Base-by-base conservation (phyloP, 2,797 vertebrate species). In the Amphiprion clarkii region DNA sequence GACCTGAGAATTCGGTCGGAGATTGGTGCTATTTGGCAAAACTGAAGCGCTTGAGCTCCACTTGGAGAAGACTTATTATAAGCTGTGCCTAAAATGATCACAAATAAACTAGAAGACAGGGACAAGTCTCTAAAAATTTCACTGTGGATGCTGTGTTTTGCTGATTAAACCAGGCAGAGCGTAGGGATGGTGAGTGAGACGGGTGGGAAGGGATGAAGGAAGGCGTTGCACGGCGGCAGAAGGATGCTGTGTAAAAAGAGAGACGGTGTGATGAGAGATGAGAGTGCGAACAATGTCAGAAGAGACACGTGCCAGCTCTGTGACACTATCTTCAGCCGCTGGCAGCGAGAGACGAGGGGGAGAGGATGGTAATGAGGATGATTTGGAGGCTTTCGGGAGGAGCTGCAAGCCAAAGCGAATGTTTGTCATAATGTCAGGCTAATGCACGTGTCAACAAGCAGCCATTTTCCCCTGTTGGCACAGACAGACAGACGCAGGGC, bases 361-460 rank as follows among this genome's bases (percentile, higher is more conserved):
- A 52, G 54, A 40, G 42, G 29, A 49, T 51, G 71, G 36, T 84
- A 83, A 85, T 75, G 74, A 83, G 77, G 62, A 81, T 67, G 74
- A 84, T 79, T 66, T 60, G 40, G 58, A 67, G 36, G 71, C 59
- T 66, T 78, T 69, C 54, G 57, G 65, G 70, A 71, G 55, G 44
- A 59, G 51, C 67, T 54, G 53, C 9, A 33, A 70, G 75, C 67
- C 72, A 74, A 59, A 66, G 60, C 23, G 73, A 48, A 44, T 65
- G 78, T 87, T 87, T 82, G 82, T 87, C 72, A 84, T 64, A 6
- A 79, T 84, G 79, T 84, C 76, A 71, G 68, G 66, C 51, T 79
- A 79, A 87, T 71, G 81, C 81, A 63, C 6, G 6, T 61, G 84
- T 89, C 87, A 82, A 72, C 81, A 67, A 62, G 62, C 66, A 55